Percentiles rank a stretch among this genome's conserved stretches.
Evolutionary conservation across 2,113 vertebrate genomes (phyloP).

Genomic region (Crotalus viridis): DNA sequence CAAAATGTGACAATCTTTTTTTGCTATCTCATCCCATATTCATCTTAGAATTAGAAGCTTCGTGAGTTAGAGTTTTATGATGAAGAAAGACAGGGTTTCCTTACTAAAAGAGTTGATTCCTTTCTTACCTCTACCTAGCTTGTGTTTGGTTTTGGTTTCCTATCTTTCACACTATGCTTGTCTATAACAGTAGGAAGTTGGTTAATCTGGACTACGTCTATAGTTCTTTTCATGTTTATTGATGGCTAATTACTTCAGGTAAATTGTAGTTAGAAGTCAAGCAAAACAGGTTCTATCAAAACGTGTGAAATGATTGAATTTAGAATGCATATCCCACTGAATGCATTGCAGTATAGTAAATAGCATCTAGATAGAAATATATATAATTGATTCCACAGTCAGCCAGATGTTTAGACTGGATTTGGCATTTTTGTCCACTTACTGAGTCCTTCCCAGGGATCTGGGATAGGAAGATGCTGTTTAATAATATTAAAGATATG

Average conservation of each 20-base stretch:
- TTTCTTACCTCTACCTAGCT: not conserved
- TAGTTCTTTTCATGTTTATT: not conserved
- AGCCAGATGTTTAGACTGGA: not conserved
- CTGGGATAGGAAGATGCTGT: not conserved
- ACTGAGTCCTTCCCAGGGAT: not conserved
- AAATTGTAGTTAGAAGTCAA: not conserved
- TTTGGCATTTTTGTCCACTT: not conserved
- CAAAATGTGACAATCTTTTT: not conserved
- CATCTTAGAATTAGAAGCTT: not conserved
- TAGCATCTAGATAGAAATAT: not conserved
- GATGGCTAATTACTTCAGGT: not conserved
- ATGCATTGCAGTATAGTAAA: not conserved
- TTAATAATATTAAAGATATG: not conserved
- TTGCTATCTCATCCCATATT: not conserved
- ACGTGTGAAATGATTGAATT: not conserved
- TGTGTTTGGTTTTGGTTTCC: not conserved
- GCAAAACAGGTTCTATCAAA: not conserved
- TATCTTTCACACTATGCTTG: not conserved
- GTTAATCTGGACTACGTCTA: not conserved
- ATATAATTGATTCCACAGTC: not conserved
- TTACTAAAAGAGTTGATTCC: not conserved
- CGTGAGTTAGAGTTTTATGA: not conserved
- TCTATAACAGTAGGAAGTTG: not conserved
- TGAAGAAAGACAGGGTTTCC: not conserved
- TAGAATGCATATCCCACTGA: not conserved